Evolutionary conservation across 2,113 vertebrate species (phyloP), one percentile per base, ranked within the genome.

Genomic region (Notarius quadriscutis): DNA sequence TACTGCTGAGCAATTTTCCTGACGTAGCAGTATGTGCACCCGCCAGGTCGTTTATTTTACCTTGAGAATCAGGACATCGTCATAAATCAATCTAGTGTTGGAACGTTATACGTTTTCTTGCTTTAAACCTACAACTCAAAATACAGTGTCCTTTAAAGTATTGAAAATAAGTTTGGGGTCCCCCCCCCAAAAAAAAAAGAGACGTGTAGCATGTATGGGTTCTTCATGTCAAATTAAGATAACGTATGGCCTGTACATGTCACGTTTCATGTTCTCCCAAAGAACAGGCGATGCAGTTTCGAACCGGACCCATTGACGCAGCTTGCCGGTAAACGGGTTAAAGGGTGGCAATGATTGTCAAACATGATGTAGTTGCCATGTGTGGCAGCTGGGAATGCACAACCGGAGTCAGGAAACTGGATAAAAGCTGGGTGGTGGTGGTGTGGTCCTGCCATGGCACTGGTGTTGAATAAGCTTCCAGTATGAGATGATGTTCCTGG

Each of bases 321-420:
- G 18, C 60, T 20, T 22, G 4, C 25, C 0, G 25, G 41, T 34
- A 22, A 83, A 55, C 72, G 30, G 55, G 87, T 25, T 69, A 58
- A 69, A 57, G 57, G 20, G 7, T 83, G 51, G 55, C 75, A 83
- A 63, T 83, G 83, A 83, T 83, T 86, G 84, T 87, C 57, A 34
- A 57, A 58, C n/a, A 71, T 89, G 80, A 58, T 71, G 83, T 77
- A 79, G 90, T 93, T 93, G 91, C 91, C 58, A 91, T 86, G 90
- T 88, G 72, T 86, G 67, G 83, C 90, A 92, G 87, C 88, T 91
- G 89, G 57, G 92, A 90, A 94, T 92, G 89, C 87, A 72, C 88
- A 87, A 89, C 81, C 69, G 63, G 77, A 85, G 79, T 84, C 81
- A 72, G 67, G 30, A 81, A 75, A 83, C 48, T 27, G 41, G 57